phyloP scores from a whole-genome alignment of 2,888 invertebrate species.

The Smittia sp. region DNA sequence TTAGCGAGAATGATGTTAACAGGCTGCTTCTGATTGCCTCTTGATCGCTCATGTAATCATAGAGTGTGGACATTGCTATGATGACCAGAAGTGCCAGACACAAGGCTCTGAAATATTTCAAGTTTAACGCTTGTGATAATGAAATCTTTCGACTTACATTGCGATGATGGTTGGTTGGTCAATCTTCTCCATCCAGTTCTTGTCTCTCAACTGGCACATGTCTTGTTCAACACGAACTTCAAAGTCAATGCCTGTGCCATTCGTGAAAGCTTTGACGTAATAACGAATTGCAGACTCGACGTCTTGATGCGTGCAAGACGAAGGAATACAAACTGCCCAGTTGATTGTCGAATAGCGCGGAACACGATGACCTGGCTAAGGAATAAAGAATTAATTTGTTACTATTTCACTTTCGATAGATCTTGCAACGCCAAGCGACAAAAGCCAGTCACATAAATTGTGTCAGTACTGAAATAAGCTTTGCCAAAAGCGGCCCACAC shows the following conservation, averaged over 20 bases:
- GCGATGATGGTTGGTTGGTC: constrained; percentile 56
- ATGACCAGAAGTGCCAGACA: constrained; percentile 51
- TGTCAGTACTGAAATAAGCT: background rate
- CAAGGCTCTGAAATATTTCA: constrained; percentile 44
- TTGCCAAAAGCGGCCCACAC: background rate
- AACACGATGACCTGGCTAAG: constrained; percentile 67
- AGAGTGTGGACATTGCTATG: constrained; percentile 49
- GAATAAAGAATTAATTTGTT: constrained; percentile 43
- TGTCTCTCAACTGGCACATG: constrained; percentile 60
- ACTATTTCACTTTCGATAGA: background rate
- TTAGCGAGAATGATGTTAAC: constrained; percentile 61
- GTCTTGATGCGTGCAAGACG: constrained; percentile 59
- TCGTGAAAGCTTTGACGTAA: constrained; percentile 55
- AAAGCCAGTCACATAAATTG: background rate
- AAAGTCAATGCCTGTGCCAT: constrained; percentile 58
- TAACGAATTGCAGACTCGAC: constrained; percentile 59
- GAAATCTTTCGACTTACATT: constrained; percentile 50
- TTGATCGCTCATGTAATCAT: constrained; percentile 47
- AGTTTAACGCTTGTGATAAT: background rate
- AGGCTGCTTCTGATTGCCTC: background rate
- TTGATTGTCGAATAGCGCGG: constrained; percentile 65
- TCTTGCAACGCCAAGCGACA: background rate
- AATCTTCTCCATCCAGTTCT: constrained; percentile 45
- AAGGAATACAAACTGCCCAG: constrained; percentile 68
- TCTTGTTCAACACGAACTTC: constrained; percentile 59